Evolutionary conservation across 2,797 vertebrate genomes (phyloP).

Genomic region (Sebastiscus tertius): DNA sequence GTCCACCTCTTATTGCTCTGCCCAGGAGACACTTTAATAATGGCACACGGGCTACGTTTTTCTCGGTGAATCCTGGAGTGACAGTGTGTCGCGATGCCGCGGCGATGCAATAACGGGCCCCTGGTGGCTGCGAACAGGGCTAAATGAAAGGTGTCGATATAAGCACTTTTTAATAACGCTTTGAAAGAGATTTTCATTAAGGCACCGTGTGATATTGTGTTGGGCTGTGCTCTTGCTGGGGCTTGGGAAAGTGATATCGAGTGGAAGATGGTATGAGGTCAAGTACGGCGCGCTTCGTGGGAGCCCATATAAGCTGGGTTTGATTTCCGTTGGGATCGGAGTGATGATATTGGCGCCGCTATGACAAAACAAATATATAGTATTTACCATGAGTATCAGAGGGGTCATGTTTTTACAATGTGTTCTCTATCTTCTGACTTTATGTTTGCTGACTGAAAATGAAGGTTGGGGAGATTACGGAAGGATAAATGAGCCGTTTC

Average conservation of each 20-base stretch:
- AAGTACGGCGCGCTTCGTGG: neutral
- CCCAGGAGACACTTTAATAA: constrained; percentile 41
- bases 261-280: constrained; percentile 26
- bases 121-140: constrained; percentile 1
- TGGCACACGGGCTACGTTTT: constrained; percentile 1
- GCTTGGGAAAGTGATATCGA: constrained; percentile 40
- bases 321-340: constrained; percentile 66
- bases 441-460: constrained; percentile 3
- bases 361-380: constrained; percentile 36
- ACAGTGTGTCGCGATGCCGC: constrained; percentile 26
- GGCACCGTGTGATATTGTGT: constrained; percentile 37
- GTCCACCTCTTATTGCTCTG: constrained; percentile 26
- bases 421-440: neutral
- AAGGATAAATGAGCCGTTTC: neutral
- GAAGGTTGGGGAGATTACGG: neutral
- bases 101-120: neutral
- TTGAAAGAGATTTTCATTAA: constrained; percentile 60
- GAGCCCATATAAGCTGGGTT: constrained; percentile 29
- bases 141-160: constrained; percentile 56
- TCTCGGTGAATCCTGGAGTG: constrained; percentile 16
- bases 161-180: constrained; percentile 59
- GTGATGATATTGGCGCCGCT: constrained; percentile 34
- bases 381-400: constrained; percentile 23
- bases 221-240: constrained; percentile 2
- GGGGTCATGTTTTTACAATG: constrained; percentile 1